Evolutionary conservation across 2,113 vertebrate species (phyloP).

Genomic region (Cephalophus harveyi): DNA sequence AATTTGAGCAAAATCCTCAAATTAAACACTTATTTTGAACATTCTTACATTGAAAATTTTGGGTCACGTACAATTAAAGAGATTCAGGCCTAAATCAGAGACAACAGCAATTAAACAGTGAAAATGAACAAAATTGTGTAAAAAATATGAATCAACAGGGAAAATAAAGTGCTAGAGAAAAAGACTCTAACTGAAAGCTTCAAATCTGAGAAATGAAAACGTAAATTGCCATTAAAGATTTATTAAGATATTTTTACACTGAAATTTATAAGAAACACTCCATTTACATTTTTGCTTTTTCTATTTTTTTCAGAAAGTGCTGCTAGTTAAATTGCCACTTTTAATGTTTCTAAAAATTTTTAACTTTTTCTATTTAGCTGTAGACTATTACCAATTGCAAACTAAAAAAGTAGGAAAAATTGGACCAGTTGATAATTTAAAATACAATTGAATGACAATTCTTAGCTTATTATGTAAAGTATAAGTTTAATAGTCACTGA

Average conservation of each 20-base stretch:
- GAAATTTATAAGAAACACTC: conserved; percentile 3
- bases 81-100: background rate
- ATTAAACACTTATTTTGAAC: background rate
- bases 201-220: conserved; percentile 25
- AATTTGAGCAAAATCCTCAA: background rate
- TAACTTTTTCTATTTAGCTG: conserved; percentile 40
- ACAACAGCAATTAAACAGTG: background rate
- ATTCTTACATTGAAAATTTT: background rate
- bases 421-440: background rate
- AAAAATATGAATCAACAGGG: background rate
- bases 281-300: conserved; percentile 19
- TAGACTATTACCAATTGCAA: conserved; percentile 11
- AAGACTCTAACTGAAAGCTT: background rate
- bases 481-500: conserved; percentile 17
- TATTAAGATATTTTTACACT: conserved; percentile 12
- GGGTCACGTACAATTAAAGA: background rate
- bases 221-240: conserved; percentile 9
- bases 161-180: background rate
- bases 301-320: conserved; percentile 8
- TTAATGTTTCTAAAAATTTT: conserved; percentile 37
- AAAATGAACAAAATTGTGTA: background rate
- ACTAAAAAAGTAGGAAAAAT: conserved; percentile 1
- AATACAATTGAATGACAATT: conserved; percentile 14
- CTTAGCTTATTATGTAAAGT: conserved; percentile 31
- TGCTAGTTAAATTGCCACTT: conserved; percentile 42